Conservation (phyloP, 2,888 invertebrate genomes). For the Heliconius ismenius region DNA sequence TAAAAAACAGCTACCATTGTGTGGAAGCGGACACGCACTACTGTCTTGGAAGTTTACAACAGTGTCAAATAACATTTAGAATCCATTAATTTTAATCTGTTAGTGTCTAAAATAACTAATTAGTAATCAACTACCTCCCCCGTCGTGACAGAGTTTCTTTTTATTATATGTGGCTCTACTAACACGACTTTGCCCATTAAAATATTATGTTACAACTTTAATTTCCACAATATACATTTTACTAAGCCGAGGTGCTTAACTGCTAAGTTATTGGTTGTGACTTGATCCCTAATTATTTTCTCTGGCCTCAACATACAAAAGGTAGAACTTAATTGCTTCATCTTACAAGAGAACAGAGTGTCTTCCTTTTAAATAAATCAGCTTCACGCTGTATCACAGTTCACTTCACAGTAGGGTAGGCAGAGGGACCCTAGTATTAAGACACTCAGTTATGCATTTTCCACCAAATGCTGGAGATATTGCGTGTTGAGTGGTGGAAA, state of each 20-base stretch:
- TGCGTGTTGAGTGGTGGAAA: no score
- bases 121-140: not conserved
- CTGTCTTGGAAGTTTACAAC: not conserved
- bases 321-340: no score
- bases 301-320: no score
- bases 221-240: not conserved
- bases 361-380: not conserved
- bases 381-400: not conserved
- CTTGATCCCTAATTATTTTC: not conserved
- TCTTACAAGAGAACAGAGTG: no score
- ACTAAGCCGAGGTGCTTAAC: not conserved
- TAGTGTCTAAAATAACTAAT: not conserved
- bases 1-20: no score
- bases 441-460: no score
- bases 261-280: not conserved
- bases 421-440: no score
- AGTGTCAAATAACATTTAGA: not conserved
- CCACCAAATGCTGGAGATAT: no score
- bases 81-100: not conserved
- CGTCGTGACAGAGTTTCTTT: not conserved
- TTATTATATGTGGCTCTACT: not conserved
- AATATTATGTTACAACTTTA: not conserved
- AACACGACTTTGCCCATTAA: not conserved
- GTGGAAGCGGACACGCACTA: not conserved
- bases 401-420: no score